Conservation (phyloP, 1,140 invertebrate species). For the Drosophila nasuta region DNA sequence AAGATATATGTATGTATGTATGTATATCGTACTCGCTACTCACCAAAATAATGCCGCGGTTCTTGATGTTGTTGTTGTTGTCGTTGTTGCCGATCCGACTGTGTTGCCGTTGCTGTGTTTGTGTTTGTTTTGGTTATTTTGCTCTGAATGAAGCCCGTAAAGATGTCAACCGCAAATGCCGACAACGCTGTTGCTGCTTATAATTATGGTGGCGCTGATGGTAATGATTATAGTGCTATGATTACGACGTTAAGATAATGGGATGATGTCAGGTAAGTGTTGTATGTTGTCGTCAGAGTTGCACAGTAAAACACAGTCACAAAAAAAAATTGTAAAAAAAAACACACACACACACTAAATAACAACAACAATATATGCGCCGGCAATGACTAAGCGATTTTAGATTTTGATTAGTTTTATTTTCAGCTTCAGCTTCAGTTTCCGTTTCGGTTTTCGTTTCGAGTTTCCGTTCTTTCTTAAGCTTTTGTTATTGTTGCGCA, state of each 20-base stretch:
- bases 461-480: not conserved
- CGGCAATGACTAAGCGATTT: constrained; percentile 30
- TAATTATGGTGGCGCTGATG: constrained; percentile 28
- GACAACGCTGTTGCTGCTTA: constrained; percentile 35
- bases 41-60: constrained; percentile 13
- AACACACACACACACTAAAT: constrained; percentile 9
- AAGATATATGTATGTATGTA: not conserved
- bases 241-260: not conserved
- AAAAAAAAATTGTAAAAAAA: constrained; percentile 13
- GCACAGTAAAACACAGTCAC: constrained; percentile 24
- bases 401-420: constrained; percentile 18
- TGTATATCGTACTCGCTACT: constrained; percentile 10
- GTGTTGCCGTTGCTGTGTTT: not conserved
- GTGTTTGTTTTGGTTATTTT: constrained; percentile 27
- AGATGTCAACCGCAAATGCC: constrained; percentile 69
- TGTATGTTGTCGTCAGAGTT: constrained; percentile 22
- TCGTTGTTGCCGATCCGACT: not conserved
- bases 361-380: constrained; percentile 20
- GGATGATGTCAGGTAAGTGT: constrained; percentile 68
- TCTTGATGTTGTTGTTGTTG: not conserved
- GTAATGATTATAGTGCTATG: constrained; percentile 12
- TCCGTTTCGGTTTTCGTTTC: constrained; percentile 18
- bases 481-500: constrained; percentile 18
- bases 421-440: not conserved
- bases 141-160: constrained; percentile 63